Conservation (phyloP, 2,888 invertebrate genomes). For the Busseola fusca region DNA sequence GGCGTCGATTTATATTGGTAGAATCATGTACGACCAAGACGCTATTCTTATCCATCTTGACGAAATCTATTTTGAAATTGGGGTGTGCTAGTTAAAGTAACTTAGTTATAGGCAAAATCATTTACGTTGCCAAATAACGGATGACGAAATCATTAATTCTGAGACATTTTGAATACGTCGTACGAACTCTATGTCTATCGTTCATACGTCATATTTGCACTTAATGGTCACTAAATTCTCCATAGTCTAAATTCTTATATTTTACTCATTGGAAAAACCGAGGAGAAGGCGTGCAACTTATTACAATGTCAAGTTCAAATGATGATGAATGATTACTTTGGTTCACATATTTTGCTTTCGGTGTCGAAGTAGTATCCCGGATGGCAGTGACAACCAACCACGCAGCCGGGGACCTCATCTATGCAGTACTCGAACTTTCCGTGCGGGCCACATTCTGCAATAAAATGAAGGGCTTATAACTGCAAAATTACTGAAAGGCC, state of each 20-base stretch:
- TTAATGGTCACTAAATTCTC: background rate
- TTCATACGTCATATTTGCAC: background rate
- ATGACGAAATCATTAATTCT: background rate
- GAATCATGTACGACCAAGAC: too few relatives aligned
- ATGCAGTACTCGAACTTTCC: slow-evolving; percentile 85
- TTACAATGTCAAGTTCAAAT: background rate
- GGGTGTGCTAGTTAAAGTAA: background rate
- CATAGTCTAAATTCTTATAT: background rate
- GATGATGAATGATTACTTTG: slow-evolving; percentile 75
- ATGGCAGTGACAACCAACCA: slow-evolving; percentile 85
- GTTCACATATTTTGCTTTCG: slow-evolving; percentile 84
- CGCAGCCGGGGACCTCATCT: slow-evolving; percentile 81
- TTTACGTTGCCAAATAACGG: background rate
- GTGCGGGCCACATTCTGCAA: slow-evolving; percentile 82
- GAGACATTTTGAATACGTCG: background rate
- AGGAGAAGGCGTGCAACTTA: background rate
- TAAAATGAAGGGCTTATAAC: background rate
- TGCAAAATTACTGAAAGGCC: background rate
- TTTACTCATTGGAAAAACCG: too few relatives aligned
- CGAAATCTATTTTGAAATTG: background rate
- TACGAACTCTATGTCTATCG: background rate
- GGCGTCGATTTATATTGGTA: background rate
- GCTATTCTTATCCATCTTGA: background rate
- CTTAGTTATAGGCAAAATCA: background rate
- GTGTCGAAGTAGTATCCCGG: slow-evolving; percentile 86